These are phyloP conservation scores for Mesorhabditis belari DNA, from an alignment of 2,888 invertebrate genomes.

Conservation along the genomic window DNA sequence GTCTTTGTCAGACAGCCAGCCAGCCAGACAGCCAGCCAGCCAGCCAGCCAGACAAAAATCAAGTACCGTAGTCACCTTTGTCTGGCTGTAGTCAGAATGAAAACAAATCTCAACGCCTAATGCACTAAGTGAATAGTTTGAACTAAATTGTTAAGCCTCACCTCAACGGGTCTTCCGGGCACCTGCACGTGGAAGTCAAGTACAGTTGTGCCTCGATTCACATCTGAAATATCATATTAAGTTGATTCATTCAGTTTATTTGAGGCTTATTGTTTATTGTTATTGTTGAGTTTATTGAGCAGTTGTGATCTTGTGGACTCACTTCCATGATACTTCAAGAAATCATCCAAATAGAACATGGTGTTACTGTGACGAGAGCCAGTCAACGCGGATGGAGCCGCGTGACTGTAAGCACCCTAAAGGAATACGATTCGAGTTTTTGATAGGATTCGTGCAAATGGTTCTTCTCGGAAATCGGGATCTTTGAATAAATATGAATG, in stretches of 20 bases:
- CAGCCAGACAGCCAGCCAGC: too few relatives aligned
- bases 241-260: background rate
- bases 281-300: conserved; percentile 1
- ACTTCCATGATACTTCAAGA: conserved; percentile 12
- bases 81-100: too few relatives aligned
- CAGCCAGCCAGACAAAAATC: too few relatives aligned
- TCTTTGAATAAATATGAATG: too few relatives aligned
- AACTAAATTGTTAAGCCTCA: too few relatives aligned
- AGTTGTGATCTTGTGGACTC: conserved; percentile 2
- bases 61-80: too few relatives aligned
- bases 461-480: too few relatives aligned
- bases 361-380: conserved; percentile 14
- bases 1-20: too few relatives aligned
- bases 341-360: conserved; percentile 10
- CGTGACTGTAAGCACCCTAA: conserved; percentile 20
- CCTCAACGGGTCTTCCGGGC: background rate
- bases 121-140: too few relatives aligned
- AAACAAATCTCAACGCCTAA: too few relatives aligned
- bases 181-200: background rate
- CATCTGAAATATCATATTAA: background rate
- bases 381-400: conserved; percentile 24
- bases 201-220: background rate
- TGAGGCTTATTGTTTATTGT: background rate
- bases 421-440: background rate
- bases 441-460: too few relatives aligned